Base-by-base conservation (phyloP, 2,113 vertebrate species). In the Arenaria interpres region DNA sequence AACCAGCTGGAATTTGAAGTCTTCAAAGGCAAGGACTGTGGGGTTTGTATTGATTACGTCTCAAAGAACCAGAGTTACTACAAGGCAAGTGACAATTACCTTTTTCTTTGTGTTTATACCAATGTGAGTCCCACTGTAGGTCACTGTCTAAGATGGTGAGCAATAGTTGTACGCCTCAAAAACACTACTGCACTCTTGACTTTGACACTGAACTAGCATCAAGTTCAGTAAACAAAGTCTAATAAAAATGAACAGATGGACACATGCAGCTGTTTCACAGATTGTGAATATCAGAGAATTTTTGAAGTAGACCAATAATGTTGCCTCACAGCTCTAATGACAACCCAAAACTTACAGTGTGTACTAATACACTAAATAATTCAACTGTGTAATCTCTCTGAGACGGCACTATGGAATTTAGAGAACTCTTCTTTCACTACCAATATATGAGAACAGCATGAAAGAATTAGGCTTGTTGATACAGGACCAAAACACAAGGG, bases 1-100 rank as follows among this genome's bases (percentile, higher is more conserved):
- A 57, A 94, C 22, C 84, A 95, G 89, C 39, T 72, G 67, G 85
- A 96, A 96, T 92, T 28, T n/a, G 39, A 93, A 60, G 22, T 20
- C 33, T 87, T 93, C 64, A 82, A 91, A 95, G 62, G 35, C 23
- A 95, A 72, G 13, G 33, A 76, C 62, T 20, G 33, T 48, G 33
- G 62, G 74, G 72, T 91, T 66, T 68, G 30, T 79, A 96, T 14
- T 79, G 93, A 94, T 89, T 45, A 69, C 35, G 82, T 48, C 68
- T 94, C 88, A 87, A 84, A 91, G 63, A 92, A 78, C 43, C n/a
- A 33, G 4, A 62, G 74, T 62, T 66, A 77, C 46, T 76, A 62
- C 54, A 77, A 22, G 39, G 39, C 45, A 92, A 93, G 73, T 60
- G 60, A 85, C 62, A 79, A 91, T 45, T 73, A 66, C 39, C 43